Evolutionary conservation across 2,888 invertebrate genomes (phyloP), one percentile per base, ranked within the genome.

Genomic region (Imbricaverruca yamaguchii): DNA sequence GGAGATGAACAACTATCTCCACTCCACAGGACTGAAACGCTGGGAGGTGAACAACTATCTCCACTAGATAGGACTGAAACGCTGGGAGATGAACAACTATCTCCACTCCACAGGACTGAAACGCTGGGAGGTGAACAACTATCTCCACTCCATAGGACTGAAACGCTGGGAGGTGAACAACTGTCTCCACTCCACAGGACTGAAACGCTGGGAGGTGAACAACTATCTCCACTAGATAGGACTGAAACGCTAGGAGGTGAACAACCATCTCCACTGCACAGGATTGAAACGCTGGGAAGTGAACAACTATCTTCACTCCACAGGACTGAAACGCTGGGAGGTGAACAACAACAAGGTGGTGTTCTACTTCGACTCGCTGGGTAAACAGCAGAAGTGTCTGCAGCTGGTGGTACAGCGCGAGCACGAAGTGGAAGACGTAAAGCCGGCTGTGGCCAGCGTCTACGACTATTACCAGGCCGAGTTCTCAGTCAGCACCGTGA

Each of bases 381-480:
- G 61, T 15, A n/a, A 55, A 15, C 25, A 13, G 67, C 67, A 9
- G 25, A 23, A 25, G 25, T 87, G 87, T 83, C 85, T 88, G 39
- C 82, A 81, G 0, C 84, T 88, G 82, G 84, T 85, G 55, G 85
- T 87, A 8, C 84, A 85, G 13, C 84, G 85, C 67, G 84, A 84
- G 39, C 83, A 86, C 23, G 85, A 85, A 61, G 85, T 87, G 21
- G 84, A 85, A 57, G 84, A 85, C 77, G 84, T 86, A 9, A 87
- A 85, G 77, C 85, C 85, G 18, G 85, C 85, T 25, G 82, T 83
- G 9, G 84, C 86, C 56, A 84, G 83, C 59, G 84, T 86, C 18
- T 86, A 85, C 80, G 86, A 86, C 81, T 86, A 86, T 82, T 86
- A 86, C 78, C 84, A 86, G 82, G 85, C 85, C 67, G 85, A 84